Evolutionary conservation across 2,888 invertebrate species (phyloP), one percentile per base, ranked within the genome.

Genomic region (Drosophila stalkeri): DNA sequence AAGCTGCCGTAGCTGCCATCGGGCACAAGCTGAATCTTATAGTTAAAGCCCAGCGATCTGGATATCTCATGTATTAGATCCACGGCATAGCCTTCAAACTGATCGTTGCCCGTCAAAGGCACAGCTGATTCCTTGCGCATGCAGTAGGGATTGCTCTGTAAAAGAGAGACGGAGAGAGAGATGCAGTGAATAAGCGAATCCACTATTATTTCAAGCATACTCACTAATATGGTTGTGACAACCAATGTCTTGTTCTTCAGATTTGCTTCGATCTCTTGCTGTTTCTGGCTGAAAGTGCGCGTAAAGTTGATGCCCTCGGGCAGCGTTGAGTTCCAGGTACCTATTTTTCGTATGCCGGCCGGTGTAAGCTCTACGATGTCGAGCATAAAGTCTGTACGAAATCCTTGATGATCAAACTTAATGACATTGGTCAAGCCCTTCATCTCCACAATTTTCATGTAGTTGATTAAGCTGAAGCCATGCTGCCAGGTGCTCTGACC

Each of bases 381-480:
- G 82, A 99, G 94, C 77, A 96, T 96, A 92, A 99, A 98, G 93
- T 98, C 97, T 52, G 97, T 97, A 71, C 99, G 95, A 93, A 98
- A 97, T 63, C 99, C 99, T 94, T 97, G 97, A 93, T 97, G 97
- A 94, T 98, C 98, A 93, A 99, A 98, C 93, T 97, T 97, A 89
- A 99, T 98, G 66, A 96, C 95, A 77, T 98, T 98, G 1, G 98
- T 98, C 82, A 98, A 94, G n/a, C 98, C 98, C 86, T 96, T 95
- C 96, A 98, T 97, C 94, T 97, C 97, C 75, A 98, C 99, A 91
- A 98, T 97, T 95, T 98, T 98, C 97, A 99, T 98, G 92, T 98
- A 98, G 94, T 99, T 99, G 86, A 99, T 97, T 80, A 99, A 95
- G 89, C 97, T 98, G 93, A 97, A 97, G 75, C 99, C 99, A 89